Evolutionary conservation across 37 sponge, comb jelly and placozoan species (phyloP), one percentile per base, ranked within the genome.

Genomic region (Spongia lamella): DNA sequence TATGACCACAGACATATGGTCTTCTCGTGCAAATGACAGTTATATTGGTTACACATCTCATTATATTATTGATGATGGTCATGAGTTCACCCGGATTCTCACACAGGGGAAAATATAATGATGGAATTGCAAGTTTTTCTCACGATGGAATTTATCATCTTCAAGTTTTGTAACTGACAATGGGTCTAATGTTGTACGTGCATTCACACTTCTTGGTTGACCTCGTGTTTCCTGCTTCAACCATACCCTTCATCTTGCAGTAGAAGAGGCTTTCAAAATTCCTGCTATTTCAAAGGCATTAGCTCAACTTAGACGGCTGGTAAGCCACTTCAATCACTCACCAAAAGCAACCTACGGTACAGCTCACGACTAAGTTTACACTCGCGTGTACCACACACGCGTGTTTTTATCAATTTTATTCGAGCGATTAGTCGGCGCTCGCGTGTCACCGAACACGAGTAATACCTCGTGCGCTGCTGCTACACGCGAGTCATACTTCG

Each of bases 211-310:
- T 4, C 53, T 70, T 26, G 54, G 60, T 24, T 74, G 76, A 63
- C 26, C 66, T 43, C 72, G 49, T 21, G 27, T 80, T 59, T n/a
- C 63, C 35, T 80, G 71, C 55, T 73, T 80, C 33, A 60, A 58
- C 34, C 79, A 79, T 40, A 21, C 9, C 5, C 47, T 43, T 13
- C 47, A 43, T 13, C 47, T 43, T 13, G 47, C 47, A 43, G 47
- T 43, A 9, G 47, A 43, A 43, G 47, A 79, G 37, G 79, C 57
- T 2, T n/a, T 38, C 29, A 38, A 38, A 19, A 32, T 21, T n/a
- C 31, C 79, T 21, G 68, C 32, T 11, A 69, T 79, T 5, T 38
- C 69, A 14, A 68, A 79, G 31, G 70, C 59, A 25, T 22, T 79
- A 3, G 70, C 57, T 15, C 9, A 59, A 11, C 52, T 68, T 43